Evolutionary conservation across 2,888 invertebrate species (phyloP), one percentile per base, ranked within the genome.

Genomic region (Toxonevra muliebris): DNA sequence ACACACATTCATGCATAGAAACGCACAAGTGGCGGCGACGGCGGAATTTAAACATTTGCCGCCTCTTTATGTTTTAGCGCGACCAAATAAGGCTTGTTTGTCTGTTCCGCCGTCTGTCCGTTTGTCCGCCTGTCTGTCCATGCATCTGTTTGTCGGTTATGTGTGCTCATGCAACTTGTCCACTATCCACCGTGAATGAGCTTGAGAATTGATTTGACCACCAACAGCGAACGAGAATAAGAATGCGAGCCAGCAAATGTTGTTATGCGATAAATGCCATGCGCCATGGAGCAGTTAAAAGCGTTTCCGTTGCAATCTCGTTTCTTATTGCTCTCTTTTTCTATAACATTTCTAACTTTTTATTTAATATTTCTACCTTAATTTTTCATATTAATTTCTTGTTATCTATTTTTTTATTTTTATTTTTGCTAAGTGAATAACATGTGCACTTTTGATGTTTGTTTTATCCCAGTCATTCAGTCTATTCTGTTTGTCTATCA

Each of bases 21-120:
- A n/a, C 4, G 50, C 50, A 8, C 4, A 48, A 48, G 15, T 48
- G 15, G 50, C 50, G 15, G 50, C 45, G 52, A 58, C 52, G 65
- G 52, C 58, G 65, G 65, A 50, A 42, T 65, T 65, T 65, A 65
- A 65, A 50, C 58, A 50, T 65, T 59, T 59, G 58, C 65, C 65
- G 65, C 45, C 64, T 48, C 7, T 30, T 30, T 30, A 30, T 30
- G 30, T 30, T 30, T 7, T 30, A 30, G 30, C 30, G 30, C 30
- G 30, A 30, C 30, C 30, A 30, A 30, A 30, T 30, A 30, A 30
- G 30, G 48, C 11, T n/a, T 48, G 13, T 48, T 11, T 48, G 48
- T 48, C 11, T 48, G 13, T 48, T 11, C 11, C 10, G 8, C 11
- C 48, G 48, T 5, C 30, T 30, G 30, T 30, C 30, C 30, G 30